These are phyloP conservation scores for Heliconius erato DNA, from an alignment of 2,888 invertebrate species.

Conservation along the genomic window DNA sequence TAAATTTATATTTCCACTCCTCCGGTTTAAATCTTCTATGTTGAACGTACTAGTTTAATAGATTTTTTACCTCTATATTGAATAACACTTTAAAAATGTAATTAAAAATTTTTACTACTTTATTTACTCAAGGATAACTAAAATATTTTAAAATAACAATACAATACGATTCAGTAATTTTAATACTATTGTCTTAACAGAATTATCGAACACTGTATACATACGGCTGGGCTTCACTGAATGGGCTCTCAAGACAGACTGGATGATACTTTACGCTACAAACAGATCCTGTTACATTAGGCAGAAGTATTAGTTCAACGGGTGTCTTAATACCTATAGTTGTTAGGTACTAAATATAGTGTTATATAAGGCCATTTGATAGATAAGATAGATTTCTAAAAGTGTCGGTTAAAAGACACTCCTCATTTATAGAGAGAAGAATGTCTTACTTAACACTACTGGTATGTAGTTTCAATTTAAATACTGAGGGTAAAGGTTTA, in stretches of 20 bases:
- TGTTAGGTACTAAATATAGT: not conserved
- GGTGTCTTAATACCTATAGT: constrained; percentile 4
- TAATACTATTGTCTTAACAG: not conserved
- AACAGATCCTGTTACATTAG: constrained; percentile 27
- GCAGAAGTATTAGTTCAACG: constrained; percentile 22
- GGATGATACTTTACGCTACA: constrained; percentile 19
- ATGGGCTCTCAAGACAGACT: constrained; percentile 23
- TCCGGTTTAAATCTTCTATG: too few relatives aligned
- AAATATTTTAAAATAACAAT: not conserved
- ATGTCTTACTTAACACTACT: too few relatives aligned
- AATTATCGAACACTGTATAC: constrained; percentile 7
- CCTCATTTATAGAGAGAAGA: too few relatives aligned
- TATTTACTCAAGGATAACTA: too few relatives aligned
- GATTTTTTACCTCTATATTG: too few relatives aligned
- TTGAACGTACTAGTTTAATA: too few relatives aligned
- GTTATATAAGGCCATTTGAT: not conserved
- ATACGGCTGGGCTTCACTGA: constrained; percentile 13
- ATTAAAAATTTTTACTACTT: too few relatives aligned
- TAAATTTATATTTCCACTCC: too few relatives aligned
- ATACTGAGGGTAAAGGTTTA: too few relatives aligned
- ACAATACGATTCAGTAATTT: not conserved
- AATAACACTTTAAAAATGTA: too few relatives aligned
- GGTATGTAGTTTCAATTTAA: too few relatives aligned
- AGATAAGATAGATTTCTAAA: not conserved
- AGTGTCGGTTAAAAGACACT: too few relatives aligned